Evolutionary conservation across 2,797 vertebrate species (phyloP).

Genomic region (Cuniculus paca): DNA sequence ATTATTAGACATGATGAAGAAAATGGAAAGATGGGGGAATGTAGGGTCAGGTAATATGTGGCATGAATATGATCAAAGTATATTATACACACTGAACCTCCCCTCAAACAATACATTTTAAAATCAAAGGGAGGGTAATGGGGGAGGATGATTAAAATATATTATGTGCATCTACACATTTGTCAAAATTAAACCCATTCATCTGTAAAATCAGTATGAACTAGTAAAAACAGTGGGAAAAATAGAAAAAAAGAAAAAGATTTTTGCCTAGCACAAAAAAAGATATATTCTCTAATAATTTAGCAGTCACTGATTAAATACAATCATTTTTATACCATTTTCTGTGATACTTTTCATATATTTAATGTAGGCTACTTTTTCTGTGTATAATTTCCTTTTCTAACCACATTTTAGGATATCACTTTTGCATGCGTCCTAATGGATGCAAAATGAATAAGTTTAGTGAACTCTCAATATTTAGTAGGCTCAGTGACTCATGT

Average conservation of each 20-base stretch:
- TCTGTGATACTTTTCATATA: neutral
- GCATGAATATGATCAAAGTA: neutral
- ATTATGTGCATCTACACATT: neutral
- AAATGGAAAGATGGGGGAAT: neutral
- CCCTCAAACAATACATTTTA: neutral
- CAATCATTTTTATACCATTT: neutral
- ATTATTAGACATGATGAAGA: neutral
- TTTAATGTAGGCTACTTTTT: slow-evolving; percentile 18
- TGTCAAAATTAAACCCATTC: neutral
- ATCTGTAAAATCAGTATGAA: neutral
- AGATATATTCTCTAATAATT: slow-evolving; percentile 41
- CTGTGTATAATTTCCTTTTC: neutral
- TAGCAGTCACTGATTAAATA: slow-evolving; percentile 8
- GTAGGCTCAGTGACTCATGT: neutral
- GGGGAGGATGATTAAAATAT: neutral
- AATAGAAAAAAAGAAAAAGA: neutral
- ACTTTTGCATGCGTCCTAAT: neutral
- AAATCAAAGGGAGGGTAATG: neutral
- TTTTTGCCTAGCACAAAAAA: neutral
- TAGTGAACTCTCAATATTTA: slow-evolving; percentile 28
- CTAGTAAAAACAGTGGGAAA: neutral
- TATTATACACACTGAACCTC: neutral
- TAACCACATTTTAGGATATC: neutral
- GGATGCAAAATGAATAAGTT: neutral
- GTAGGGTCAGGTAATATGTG: neutral